Evolutionary conservation across 2,113 vertebrate genomes (phyloP).

Genomic region (Alces alces): DNA sequence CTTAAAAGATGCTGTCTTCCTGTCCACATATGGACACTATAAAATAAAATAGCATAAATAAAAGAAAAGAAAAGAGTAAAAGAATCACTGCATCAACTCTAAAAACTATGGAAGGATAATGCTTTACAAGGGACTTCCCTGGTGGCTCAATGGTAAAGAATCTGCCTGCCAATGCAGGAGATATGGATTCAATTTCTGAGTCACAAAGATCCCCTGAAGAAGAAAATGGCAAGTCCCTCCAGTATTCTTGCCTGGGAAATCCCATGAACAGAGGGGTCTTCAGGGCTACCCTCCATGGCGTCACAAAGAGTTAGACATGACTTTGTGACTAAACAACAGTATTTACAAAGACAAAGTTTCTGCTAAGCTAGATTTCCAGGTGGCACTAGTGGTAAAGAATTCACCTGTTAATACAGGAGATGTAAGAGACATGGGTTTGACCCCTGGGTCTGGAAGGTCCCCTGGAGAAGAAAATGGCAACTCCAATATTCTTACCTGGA

Average conservation of each 20-base stretch:
- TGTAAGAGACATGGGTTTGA: fast-evolving
- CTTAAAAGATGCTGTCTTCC: neutral
- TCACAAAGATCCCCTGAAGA: neutral
- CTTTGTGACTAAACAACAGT: neutral
- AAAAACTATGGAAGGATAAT: neutral
- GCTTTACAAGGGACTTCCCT: neutral
- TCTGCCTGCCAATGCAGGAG: neutral
- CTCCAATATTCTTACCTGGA: neutral
- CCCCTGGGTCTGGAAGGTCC: neutral
- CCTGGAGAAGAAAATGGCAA: neutral
- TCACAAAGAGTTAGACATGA: neutral
- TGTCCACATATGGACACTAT: neutral
- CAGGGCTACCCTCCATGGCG: neutral
- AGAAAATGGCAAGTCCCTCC: neutral
- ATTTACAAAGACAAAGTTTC: neutral
- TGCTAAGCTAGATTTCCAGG: neutral
- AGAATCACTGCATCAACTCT: neutral
- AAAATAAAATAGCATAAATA: neutral
- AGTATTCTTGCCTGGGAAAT: neutral
- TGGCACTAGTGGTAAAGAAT: neutral
- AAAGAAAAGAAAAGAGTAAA: neutral
- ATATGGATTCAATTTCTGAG: fast-evolving
- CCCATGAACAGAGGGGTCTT: neutral
- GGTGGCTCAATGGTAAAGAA: neutral
- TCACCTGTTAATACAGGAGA: neutral